Evolutionary conservation across 2,113 vertebrate genomes (phyloP), one percentile per base, ranked within the genome.

Genomic region (Mixornis gularis): DNA sequence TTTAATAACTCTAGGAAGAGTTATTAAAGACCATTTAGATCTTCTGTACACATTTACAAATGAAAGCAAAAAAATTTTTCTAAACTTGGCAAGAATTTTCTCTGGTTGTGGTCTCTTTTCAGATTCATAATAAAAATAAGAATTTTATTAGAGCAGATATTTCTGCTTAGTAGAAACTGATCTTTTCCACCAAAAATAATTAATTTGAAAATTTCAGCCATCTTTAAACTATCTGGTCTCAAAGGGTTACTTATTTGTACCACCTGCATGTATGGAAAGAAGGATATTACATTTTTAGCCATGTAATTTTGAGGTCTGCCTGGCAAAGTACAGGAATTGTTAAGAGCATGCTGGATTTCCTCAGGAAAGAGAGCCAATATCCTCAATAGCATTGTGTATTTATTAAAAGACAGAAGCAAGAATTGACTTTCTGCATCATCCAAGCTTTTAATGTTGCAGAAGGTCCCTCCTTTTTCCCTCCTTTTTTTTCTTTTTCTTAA

Each of bases 281-380:
- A 90, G 66, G 52, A 56, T 90, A 91, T 77, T 83, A 87, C 38
- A 40, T 80, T 91, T 89, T 79, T 77, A 60, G 59, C 38, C 20
- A 24, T 32, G 27, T 21, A 87, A 53, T 82, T 92, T 72, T 89
- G 19, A 72, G 71, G 46, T 65, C 78, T 94, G 78, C 17, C 15
- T 84, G 21, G 38, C 14, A 77, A 64, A 72, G n/a, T 22, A 69
- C 65, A 79, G 81, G 69, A 92, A 85, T 70, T 91, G 62, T 87
- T 84, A 58, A 51, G 21, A 84, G 12, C 24, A 59, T 49, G 34
- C 62, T 87, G 86, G 49, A 79, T 93, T 94, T 96, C 95, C 94
- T 94, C 89, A 89, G 91, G 95, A 95, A 94, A 94, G 38, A 92
- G 34, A 84, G 21, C 29, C 66, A 79, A 87, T 93, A 93, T 95